Conservation (phyloP, 2,888 invertebrate genomes). For the Microctonus aethiopoides region DNA sequence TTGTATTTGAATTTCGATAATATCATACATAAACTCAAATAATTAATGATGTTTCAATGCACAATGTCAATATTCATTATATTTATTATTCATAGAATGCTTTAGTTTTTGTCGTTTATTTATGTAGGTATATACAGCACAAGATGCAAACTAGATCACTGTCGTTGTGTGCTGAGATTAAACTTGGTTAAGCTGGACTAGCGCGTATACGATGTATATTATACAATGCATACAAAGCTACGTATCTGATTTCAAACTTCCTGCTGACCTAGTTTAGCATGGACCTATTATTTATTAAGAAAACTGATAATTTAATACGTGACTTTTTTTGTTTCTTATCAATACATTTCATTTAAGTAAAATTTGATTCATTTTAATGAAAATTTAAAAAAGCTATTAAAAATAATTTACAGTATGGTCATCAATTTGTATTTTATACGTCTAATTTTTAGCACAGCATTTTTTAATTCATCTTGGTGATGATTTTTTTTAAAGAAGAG, state of each 20-base stretch:
- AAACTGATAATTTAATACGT: background rate
- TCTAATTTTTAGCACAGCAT: too few species aligned
- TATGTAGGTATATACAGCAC: background rate
- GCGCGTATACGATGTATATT: background rate
- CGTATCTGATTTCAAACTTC: slow-evolving; percentile 10
- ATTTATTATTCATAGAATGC: background rate
- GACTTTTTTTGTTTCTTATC: background rate
- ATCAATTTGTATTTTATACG: too few species aligned
- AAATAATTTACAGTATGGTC: too few species aligned
- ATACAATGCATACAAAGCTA: slow-evolving; percentile 3
- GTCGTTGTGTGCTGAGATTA: background rate
- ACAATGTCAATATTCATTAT: background rate
- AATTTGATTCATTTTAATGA: too few species aligned
- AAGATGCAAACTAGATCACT: background rate
- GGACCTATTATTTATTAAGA: background rate
- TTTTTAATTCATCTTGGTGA: too few species aligned
- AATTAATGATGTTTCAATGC: background rate
- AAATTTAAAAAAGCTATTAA: too few species aligned
- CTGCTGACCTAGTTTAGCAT: background rate
- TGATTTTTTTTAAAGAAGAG: too few species aligned
- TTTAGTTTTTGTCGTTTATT: background rate
- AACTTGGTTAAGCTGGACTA: background rate
- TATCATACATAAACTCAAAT: too few species aligned
- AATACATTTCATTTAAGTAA: background rate
- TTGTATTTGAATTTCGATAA: too few species aligned